Percentiles rank a stretch among this genome's conserved stretches.
These are phyloP conservation scores for Aurelia coerulea DNA, from an alignment of 30 jellyfish, hydroid and myxozoan species.

Conservation along the genomic window DNA sequence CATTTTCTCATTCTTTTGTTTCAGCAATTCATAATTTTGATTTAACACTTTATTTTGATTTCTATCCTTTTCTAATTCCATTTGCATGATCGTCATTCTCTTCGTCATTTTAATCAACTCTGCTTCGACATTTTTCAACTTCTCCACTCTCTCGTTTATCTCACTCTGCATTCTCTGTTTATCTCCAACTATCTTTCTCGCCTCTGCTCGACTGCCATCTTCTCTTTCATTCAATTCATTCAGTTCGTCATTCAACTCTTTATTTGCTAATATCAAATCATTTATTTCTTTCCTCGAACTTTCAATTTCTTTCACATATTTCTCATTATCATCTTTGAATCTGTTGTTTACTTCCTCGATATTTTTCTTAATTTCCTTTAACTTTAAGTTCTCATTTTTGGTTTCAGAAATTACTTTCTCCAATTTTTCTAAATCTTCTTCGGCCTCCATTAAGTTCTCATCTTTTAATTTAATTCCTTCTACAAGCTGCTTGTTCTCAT, in stretches of 20 bases:
- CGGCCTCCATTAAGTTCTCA: neutral
- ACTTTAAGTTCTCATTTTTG: neutral
- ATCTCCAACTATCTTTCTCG: slow-evolving; percentile 5
- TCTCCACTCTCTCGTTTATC: slow-evolving; percentile 23
- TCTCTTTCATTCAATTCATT: slow-evolving; percentile 3
- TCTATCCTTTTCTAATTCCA: slow-evolving; percentile 61
- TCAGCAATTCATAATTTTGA: slow-evolving; percentile 21
- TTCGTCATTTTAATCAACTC: slow-evolving; percentile 49
- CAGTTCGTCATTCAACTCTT: slow-evolving; percentile 39
- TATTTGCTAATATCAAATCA: neutral
- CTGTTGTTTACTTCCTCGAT: neutral
- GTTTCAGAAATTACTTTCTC: neutral
- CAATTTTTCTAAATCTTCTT: neutral
- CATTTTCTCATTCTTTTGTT: slow-evolving; percentile 14
- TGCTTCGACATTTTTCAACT: slow-evolving; percentile 50
- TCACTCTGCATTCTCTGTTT: slow-evolving; percentile 41
- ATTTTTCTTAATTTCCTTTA: neutral
- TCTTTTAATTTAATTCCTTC: slow-evolving; percentile 18
- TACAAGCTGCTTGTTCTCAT: slow-evolving; percentile 10
- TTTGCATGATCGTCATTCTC: slow-evolving; percentile 38
- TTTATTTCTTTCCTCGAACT: slow-evolving; percentile 21
- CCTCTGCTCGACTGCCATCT: slow-evolving; percentile 35
- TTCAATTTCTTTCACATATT: slow-evolving; percentile 4
- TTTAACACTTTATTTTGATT: slow-evolving; percentile 30
- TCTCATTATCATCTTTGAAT: slow-evolving; percentile 15